These are phyloP conservation scores for Lochmaea capreae DNA, from an alignment of 2,888 invertebrate genomes.

Conservation along the genomic window DNA sequence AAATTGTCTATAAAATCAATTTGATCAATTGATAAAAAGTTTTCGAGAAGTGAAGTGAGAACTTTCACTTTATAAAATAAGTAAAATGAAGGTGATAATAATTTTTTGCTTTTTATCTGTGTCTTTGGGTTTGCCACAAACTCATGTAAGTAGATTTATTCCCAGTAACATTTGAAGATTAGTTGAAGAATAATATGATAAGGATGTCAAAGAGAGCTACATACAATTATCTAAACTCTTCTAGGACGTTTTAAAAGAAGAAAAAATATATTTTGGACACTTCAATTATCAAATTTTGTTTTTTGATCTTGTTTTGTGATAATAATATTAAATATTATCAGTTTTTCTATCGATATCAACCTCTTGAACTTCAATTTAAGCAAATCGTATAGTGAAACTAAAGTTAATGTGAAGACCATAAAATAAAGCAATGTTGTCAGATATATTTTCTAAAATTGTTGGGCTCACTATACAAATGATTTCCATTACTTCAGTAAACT, in stretches of 20 bases:
- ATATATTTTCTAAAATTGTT: no score
- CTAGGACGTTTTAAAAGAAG: neutral
- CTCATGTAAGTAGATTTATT: slow-evolving; percentile 2
- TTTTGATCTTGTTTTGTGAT: no score
- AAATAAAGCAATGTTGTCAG: no score
- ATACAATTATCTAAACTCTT: no score
- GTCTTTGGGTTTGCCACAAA: neutral
- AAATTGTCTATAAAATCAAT: neutral
- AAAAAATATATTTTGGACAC: neutral
- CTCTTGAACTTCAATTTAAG: neutral
- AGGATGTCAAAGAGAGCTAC: no score
- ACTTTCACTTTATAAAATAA: neutral
- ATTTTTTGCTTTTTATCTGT: neutral
- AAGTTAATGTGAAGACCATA: no score
- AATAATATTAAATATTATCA: neutral
- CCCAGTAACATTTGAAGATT: neutral
- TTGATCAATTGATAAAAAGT: neutral
- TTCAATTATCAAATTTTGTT: neutral
- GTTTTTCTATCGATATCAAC: neutral
- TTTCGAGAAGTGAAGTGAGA: neutral
- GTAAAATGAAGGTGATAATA: neutral
- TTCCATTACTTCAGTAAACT: no score
- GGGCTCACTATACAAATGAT: no score
- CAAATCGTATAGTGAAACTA: no score
- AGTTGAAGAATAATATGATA: no score